Percentiles rank a stretch among this genome's conserved stretches.
phyloP scores from a whole-genome alignment of 2,113 vertebrate species.

The Toxotes jaculatrix region DNA sequence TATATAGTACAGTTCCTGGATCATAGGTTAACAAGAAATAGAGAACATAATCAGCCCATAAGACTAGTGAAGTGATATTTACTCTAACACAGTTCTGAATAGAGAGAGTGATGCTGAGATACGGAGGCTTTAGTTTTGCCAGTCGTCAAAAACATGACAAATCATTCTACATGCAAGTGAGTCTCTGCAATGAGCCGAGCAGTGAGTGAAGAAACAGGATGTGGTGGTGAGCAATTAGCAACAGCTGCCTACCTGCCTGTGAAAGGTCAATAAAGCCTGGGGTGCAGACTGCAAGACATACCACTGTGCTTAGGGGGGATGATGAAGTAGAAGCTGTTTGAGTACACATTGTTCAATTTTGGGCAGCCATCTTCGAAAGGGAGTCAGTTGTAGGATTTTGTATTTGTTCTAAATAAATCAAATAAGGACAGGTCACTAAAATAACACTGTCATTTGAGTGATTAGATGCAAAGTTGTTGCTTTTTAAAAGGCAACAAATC shows the following conservation, averaged over 20 bases:
- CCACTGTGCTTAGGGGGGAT: conserved; percentile 60
- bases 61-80: neutral
- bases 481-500: neutral
- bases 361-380: neutral
- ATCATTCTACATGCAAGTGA: conserved; percentile 29
- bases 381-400: neutral
- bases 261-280: conserved; percentile 77
- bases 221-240: conserved; percentile 75
- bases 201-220: conserved; percentile 56
- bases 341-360: neutral
- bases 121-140: neutral
- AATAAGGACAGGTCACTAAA: neutral
- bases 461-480: neutral
- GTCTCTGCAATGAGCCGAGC: conserved; percentile 36
- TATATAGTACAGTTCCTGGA: neutral
- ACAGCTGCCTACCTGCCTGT: conserved; percentile 40
- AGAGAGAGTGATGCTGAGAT: no score
- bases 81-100: neutral
- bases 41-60: neutral
- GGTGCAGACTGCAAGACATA: conserved; percentile 63
- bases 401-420: neutral
- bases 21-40: neutral
- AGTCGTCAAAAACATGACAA: neutral
- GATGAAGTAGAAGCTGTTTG: neutral
- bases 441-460: neutral